Evolutionary conservation across 2,113 vertebrate species (phyloP), one percentile per base, ranked within the genome.

Genomic region (Dryoscopus gambensis): DNA sequence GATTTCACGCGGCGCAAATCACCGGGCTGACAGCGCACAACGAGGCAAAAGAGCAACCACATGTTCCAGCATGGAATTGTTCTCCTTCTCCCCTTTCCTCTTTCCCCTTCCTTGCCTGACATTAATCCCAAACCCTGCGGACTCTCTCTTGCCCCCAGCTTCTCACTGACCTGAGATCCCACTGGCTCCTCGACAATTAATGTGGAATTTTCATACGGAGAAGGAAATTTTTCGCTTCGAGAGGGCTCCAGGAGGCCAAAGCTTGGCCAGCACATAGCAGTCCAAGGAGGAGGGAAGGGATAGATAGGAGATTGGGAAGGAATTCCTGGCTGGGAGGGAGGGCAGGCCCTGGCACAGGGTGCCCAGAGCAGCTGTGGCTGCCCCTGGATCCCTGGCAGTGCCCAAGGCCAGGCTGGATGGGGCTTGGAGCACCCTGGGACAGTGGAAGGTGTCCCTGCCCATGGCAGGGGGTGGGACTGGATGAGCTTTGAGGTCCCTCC

Each of bases 1-100:
- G 77, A 62, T 84, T n/a, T 75, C 89, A 39, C 18, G n/a, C 65
- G 1, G 24, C 2, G 35, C 89, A 95, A 96, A 95, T 95, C 95
- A 88, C 79, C 1, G 44, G 46, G 87, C 87, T 91, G 95, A 95
- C 82, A 86, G 24, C 1, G 49, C 75, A 49, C 83, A 27, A 30
- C 0, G 53, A 94, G 52, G 78, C 49, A 50, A 52, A 84, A 80
- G 75, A 96, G 28, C 67, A 93, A 59, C 59, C 91, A 93, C 77
- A 21, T 73, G 84, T 86, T 93, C 65, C 70, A 3, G 57, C 3
- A 39, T 6, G 44, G 78, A 73, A 23, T 27, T 53, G 33, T 28
- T 82, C 62, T 65, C 37, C 39, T 69, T 52, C 39, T 4, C 52
- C 57, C 17, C 18, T 55, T 49, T 17, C 56, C 40, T 17, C n/a